Evolutionary conservation across 1,140 invertebrate genomes (phyloP).

Genomic region (Eupeodes corollae): DNA sequence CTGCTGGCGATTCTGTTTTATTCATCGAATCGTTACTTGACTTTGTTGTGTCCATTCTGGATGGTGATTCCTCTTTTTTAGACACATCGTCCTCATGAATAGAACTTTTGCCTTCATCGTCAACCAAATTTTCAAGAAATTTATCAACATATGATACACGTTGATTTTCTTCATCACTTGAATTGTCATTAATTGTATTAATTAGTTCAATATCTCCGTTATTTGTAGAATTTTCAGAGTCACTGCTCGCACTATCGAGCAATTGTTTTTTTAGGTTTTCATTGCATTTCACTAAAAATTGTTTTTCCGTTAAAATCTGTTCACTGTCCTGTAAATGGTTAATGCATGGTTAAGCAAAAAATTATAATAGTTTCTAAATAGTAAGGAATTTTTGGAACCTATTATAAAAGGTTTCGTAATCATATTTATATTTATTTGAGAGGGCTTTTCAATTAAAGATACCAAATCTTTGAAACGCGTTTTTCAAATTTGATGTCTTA

Average conservation of each 20-base stretch:
- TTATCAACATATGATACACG: constrained; percentile 18
- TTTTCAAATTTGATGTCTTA: too few species aligned
- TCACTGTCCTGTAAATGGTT: background rate
- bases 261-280: constrained; percentile 26
- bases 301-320: constrained; percentile 16
- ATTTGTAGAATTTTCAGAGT: constrained; percentile 18
- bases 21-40: background rate
- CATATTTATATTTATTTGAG: background rate
- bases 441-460: background rate
- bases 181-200: constrained; percentile 12
- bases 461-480: background rate
- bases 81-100: background rate
- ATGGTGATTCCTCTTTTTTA: background rate
- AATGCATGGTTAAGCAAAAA: background rate
- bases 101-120: constrained; percentile 1
- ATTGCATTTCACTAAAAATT: constrained; percentile 22
- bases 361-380: background rate
- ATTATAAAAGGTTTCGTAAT: background rate
- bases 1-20: constrained; percentile 3
- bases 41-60: background rate
- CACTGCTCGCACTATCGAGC: constrained; percentile 23
- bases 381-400: background rate
- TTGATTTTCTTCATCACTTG: constrained; percentile 9
- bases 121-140: constrained; percentile 20
- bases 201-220: constrained; percentile 6